Evolutionary conservation across 1,140 invertebrate genomes (phyloP), one percentile per base, ranked within the genome.

Genomic region (Hyposmocoma kahamanoa): DNA sequence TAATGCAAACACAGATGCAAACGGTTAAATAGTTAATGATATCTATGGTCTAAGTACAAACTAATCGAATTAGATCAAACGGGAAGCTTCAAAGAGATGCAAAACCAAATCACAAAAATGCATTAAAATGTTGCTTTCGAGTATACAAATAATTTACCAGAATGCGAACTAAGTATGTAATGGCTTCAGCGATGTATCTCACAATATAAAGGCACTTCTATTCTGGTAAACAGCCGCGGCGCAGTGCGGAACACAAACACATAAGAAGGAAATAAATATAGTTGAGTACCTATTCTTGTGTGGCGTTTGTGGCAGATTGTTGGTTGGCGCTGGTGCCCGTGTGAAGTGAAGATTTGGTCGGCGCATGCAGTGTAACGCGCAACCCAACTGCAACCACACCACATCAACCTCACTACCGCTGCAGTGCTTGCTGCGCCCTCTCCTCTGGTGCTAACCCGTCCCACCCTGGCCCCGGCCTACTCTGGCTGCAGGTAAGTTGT

Each of bases 281-380:
- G 62, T 81, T 67, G 68, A 77, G 79, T 84, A 84, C 81, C 81
- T 84, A 84, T 84, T 84, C 69, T 60, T 82, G 77, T 63, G 81
- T 78, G 76, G 60, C 72, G 81, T 74, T 75, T 74, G 77, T 78
- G 67, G 78, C 72, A 57, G 76, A 64, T 75, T 75, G 74, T 69
- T 81, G 67, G 76, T 75, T 68, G 73, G 68, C 75, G 77, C 73
- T 69, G 81, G 78, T 69, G 78, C 75, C 81, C 78, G 72, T 75
- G 81, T 76, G 76, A 67, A 75, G 81, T 81, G 81, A 66, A 75
- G 81, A 72, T 82, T 82, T 81, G 78, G 76, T 79, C 81, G 81
- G 81, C 79, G 81, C 81, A 82, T 82, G 81, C 81, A 84, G 81
- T 81, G 81, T 82, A 81, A 84, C 78, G 81, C 81, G 81, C 77